These are phyloP conservation scores for Phoebastria nigripes DNA, from an alignment of 2,797 vertebrate genomes.

Conservation along the genomic window DNA sequence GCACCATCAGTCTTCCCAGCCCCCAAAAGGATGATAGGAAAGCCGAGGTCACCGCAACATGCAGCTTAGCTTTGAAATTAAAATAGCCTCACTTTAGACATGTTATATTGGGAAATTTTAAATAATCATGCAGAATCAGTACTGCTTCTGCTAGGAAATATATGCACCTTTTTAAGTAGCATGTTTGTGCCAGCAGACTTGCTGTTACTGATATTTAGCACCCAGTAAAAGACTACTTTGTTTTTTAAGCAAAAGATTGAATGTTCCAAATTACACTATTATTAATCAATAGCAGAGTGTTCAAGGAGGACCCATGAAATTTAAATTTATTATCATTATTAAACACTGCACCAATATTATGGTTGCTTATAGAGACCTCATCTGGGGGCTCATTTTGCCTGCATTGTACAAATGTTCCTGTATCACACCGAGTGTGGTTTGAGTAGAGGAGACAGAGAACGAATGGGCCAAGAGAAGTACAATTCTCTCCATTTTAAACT, in stretches of 20 bases:
- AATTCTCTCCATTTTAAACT: background rate
- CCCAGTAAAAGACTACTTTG: background rate
- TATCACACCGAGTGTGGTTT: background rate
- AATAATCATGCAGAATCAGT: background rate
- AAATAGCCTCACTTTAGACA: background rate
- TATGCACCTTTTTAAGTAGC: background rate
- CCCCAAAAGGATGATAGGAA: background rate
- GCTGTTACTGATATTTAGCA: background rate
- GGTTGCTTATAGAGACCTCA: background rate
- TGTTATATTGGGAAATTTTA: background rate
- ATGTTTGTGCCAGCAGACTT: background rate
- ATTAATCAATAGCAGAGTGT: background rate
- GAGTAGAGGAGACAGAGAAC: background rate
- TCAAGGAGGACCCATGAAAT: background rate
- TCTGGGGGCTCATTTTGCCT: background rate
- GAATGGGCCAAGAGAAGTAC: background rate
- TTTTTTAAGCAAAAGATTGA: background rate
- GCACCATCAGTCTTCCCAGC: background rate
- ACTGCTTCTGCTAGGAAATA: background rate
- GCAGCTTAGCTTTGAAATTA: background rate
- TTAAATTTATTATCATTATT: background rate
- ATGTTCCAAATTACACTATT: background rate
- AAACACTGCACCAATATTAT: background rate
- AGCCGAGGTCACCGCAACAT: background rate
- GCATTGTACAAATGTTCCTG: background rate